Base-by-base conservation (phyloP, 2,113 vertebrate genomes). In the Ellobius talpinus region DNA sequence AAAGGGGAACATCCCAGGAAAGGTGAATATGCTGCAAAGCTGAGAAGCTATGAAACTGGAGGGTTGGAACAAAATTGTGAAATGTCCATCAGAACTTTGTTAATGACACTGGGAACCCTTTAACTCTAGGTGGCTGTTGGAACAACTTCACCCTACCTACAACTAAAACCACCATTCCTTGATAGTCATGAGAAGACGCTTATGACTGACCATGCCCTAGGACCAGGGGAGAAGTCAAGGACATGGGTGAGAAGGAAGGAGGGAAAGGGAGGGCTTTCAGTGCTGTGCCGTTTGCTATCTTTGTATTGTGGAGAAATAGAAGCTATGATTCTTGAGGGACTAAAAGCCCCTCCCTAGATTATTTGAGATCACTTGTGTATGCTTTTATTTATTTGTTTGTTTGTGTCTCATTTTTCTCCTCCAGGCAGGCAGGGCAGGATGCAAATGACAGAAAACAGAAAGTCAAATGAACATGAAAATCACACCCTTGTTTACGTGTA, bases 1-100 rank as follows among this genome's bases (percentile, higher is more conserved):
- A 81, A 87, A 97, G 93, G 87, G 74, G 91, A 87, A 47, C 10
- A 58, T 66, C 97, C 84, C 42, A 84, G 23, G 91, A 84, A 97
- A 95, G 65, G 39, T 76, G 24, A 66, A n/a, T 33, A 52, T 97
- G 94, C 87, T 31, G n/a, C 12, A 87, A 5, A 63, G 23, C 47
- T 31, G 23, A 66, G 58, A 61, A 29, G 29, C 66, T 42, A 0
- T n/a, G 88, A 95, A 89, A 7, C 12, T 21, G 61, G 29, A 52
- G 82, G 26, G 33, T 10, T 72, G 65, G 58, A 82, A 81, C 23
- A 45, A 50, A 73, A 74, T 7, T 90, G 70, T 92, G 33, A 12
- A 58, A 26, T 39, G 21, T 91, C 61, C 96, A 31, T 92, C 21
- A 33, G 85, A 77, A 73, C 33, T 66, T 92, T 72, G 36, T 82